Evolutionary conservation across 2,113 vertebrate genomes (phyloP), one percentile per base, ranked within the genome.

Genomic region (Xyrauchen texanus): DNA sequence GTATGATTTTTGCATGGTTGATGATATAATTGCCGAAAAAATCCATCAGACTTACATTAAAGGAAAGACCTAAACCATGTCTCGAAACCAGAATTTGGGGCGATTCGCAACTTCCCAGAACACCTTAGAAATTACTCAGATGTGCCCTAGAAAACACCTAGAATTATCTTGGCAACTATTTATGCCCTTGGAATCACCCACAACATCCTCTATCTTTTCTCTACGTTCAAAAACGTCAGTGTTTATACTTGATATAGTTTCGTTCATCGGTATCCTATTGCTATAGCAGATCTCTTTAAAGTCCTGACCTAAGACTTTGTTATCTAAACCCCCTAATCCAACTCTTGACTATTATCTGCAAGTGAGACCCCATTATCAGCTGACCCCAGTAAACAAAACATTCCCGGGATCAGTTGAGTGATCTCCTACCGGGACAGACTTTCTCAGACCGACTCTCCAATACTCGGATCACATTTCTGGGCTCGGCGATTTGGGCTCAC

Each of bases 401-500:
- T 74, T 74, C 60, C 60, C 12, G 10, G 72, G 60, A 45, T 65
- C 13, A 10, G 52, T 66, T 55, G 49, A 76, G 12, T 44, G 74
- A 34, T 7, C 74, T 65, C 74, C 49, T 65, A 49, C 74, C 5
- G 74, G 49, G 74, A 65, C 11, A n/a, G 16, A 45, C 45, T 21
- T 34, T 55, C 10, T 16, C 21, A 69, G 45, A 55, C 8, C 55
- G 68, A 34, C 75, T 66, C 63, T 77, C 73, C 53, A 79, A 85
- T 88, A 53, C 10, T 49, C 46, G 81, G 88, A 89, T 91, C 89
- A 82, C 83, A 83, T 91, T 91, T 91, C 88, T 83, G 83, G 66
- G 84, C 86, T 87, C 79, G 70, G 85, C 53, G 84, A 90, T 90
- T 90, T 86, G 82, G 87, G 91, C 87, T 86, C 46, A 84, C 92